phyloP scores from a whole-genome alignment of 1,140 invertebrate species.

The Macrosteles quadrilineatus region DNA sequence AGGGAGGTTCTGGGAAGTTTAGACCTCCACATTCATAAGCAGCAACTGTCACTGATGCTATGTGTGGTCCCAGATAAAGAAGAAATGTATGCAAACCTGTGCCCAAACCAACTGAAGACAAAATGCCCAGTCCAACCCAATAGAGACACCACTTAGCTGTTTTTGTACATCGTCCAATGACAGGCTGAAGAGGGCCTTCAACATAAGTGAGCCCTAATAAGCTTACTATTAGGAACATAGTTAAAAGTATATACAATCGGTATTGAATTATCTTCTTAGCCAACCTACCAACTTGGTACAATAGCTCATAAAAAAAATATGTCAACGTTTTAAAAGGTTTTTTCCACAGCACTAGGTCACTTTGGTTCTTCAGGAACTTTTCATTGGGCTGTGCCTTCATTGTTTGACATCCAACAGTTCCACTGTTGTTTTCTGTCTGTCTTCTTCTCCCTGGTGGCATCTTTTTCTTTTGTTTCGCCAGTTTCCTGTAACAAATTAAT shows the following conservation, averaged over 20 bases:
- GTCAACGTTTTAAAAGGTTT: constrained; percentile 74
- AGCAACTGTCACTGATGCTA: constrained; percentile 94
- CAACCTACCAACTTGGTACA: neutral
- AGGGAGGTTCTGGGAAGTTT: constrained; percentile 92
- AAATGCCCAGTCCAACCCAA: constrained; percentile 93
- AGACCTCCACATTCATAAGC: constrained; percentile 95
- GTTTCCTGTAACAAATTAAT: constrained; percentile 2
- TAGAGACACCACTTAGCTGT: constrained; percentile 79
- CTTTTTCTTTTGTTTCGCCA: constrained; percentile 22
- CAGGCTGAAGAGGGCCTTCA: constrained; percentile 61
- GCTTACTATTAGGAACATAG: neutral
- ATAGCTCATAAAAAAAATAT: constrained; percentile 7
- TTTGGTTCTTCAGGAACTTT: neutral
- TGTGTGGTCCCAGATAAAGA: constrained; percentile 91
- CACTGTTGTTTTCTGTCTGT: neutral
- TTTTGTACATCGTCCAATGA: constrained; percentile 52
- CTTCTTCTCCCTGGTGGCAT: neutral
- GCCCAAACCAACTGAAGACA: constrained; percentile 96
- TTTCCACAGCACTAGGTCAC: constrained; percentile 72
- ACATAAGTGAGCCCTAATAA: constrained; percentile 41
- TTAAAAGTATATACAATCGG: neutral
- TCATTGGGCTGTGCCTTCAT: neutral
- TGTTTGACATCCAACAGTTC: neutral
- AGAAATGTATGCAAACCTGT: constrained; percentile 98
- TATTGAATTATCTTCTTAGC: neutral